Percentiles rank a stretch among this genome's conserved stretches.
Evolutionary conservation across 2,797 vertebrate genomes (phyloP).

Genomic region (Arremon aurantiirostris): DNA sequence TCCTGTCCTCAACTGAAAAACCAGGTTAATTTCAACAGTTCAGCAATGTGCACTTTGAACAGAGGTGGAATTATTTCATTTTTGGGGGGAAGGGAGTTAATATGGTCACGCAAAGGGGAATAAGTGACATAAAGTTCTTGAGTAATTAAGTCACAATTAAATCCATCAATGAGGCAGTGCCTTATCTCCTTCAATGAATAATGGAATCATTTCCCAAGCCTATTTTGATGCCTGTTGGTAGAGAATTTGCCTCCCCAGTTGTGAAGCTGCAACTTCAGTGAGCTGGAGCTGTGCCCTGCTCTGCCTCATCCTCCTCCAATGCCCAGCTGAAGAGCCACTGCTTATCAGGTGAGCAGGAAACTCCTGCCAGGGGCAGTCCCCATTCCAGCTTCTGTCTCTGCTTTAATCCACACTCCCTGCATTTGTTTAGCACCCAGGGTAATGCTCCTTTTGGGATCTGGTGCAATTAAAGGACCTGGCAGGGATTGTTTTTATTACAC

Average conservation of each 20-base stretch:
- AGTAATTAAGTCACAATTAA: neutral
- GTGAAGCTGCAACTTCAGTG: neutral
- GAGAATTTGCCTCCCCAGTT: neutral
- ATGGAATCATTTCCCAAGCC: neutral
- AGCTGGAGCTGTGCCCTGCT: neutral
- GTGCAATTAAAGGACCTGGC: neutral
- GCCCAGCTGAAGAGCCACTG: neutral
- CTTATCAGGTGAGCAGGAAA: neutral
- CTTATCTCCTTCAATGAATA: neutral
- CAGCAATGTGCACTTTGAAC: neutral
- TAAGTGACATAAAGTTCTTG: neutral
- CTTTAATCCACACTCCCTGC: neutral
- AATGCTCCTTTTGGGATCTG: neutral
- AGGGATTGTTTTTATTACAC: neutral
- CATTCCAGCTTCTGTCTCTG: neutral
- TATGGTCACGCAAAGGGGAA: neutral
- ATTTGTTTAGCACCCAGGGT: neutral
- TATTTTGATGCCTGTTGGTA: neutral
- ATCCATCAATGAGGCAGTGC: neutral
- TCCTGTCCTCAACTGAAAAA: neutral
- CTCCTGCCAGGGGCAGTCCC: neutral
- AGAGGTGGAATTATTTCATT: neutral
- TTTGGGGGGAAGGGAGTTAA: rapidly evolving
- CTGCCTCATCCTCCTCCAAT: neutral
- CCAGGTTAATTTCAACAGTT: neutral